phyloP scores from a whole-genome alignment of 2,113 vertebrate species.

The Hepsetus odoe region DNA sequence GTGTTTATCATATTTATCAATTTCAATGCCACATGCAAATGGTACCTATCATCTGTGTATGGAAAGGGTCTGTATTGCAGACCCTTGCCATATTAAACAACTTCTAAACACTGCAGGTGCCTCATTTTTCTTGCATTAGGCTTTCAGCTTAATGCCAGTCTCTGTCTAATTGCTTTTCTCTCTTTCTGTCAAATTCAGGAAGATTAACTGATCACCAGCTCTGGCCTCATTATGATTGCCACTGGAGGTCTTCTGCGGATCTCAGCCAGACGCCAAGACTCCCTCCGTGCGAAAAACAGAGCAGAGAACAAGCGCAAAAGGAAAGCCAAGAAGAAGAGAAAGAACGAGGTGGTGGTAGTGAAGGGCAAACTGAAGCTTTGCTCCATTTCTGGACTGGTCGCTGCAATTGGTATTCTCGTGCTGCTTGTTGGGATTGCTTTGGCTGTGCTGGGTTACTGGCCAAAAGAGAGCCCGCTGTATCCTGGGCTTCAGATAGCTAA shows the following conservation, averaged over 20 bases:
- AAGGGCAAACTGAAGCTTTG: conserved; percentile 91
- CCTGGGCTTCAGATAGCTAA: conserved; percentile 60
- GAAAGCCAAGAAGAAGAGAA: conserved; percentile 87
- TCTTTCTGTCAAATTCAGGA: conserved; percentile 52
- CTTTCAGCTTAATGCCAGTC: neutral
- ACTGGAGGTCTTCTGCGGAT: conserved; percentile 95
- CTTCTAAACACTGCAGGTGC: neutral
- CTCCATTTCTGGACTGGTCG: conserved; percentile 88
- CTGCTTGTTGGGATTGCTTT: conserved; percentile 87
- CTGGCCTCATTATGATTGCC: conserved; percentile 86
- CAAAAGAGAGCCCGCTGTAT: conserved; percentile 73
- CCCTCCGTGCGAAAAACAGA: conserved; percentile 80
- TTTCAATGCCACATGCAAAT: too few relatives aligned
- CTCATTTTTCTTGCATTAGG: neutral
- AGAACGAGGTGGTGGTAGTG: conserved; percentile 93
- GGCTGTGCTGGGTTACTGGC: conserved; percentile 95
- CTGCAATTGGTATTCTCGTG: conserved; percentile 86
- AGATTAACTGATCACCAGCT: conserved; percentile 55
- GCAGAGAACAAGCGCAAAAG: conserved; percentile 81
- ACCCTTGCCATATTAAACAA: neutral
- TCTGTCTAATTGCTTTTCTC: conserved; percentile 21
- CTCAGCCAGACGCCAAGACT: conserved; percentile 90
- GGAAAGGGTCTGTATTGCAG: neutral
- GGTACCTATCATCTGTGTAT: too few relatives aligned
- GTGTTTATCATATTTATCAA: too few relatives aligned